Conservation (phyloP, 2,797 vertebrate genomes). For the Botia kubotai region DNA sequence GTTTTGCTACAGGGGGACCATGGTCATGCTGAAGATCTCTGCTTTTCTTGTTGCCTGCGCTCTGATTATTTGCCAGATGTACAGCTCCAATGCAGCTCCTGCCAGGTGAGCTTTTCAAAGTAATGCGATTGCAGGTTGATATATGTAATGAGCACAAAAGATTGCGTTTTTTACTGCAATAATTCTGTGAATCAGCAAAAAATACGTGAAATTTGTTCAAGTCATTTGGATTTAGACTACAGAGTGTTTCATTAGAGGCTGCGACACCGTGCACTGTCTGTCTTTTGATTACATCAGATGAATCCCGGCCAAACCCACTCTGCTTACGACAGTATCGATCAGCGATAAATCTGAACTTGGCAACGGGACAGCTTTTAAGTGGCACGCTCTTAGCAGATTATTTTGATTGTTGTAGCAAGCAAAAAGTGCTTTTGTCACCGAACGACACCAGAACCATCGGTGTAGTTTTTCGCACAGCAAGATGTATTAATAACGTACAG, state of each 20-base stretch:
- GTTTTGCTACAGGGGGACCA: slow-evolving; percentile 65
- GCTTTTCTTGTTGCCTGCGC: slow-evolving; percentile 86
- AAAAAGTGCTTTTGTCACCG: slow-evolving; percentile 57
- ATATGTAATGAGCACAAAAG: neutral
- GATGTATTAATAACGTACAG: neutral
- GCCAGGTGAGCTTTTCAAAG: slow-evolving; percentile 83
- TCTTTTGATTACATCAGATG: slow-evolving; percentile 63
- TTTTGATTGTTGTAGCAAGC: slow-evolving; percentile 58
- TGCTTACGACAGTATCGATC: slow-evolving; percentile 67
- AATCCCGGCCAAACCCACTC: slow-evolving; percentile 60
- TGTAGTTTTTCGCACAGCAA: slow-evolving; percentile 1
- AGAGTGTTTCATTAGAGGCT: slow-evolving; percentile 56
- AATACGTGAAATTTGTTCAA: slow-evolving; percentile 26
- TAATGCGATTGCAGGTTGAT: neutral
- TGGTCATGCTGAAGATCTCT: slow-evolving; percentile 89
- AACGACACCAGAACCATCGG: slow-evolving; percentile 34
- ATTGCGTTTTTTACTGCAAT: neutral
- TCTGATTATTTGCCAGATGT: slow-evolving; percentile 90
- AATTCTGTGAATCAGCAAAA: slow-evolving; percentile 3
- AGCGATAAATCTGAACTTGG: slow-evolving; percentile 65
- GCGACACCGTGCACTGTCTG: slow-evolving; percentile 53
- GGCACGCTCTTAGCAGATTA: slow-evolving; percentile 69
- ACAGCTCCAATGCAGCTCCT: slow-evolving; percentile 85
- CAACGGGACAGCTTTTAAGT: slow-evolving; percentile 67
- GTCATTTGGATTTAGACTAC: slow-evolving; percentile 20